These are phyloP conservation scores for Acleris cristana DNA, from an alignment of 2,888 invertebrate species.

Conservation along the genomic window DNA sequence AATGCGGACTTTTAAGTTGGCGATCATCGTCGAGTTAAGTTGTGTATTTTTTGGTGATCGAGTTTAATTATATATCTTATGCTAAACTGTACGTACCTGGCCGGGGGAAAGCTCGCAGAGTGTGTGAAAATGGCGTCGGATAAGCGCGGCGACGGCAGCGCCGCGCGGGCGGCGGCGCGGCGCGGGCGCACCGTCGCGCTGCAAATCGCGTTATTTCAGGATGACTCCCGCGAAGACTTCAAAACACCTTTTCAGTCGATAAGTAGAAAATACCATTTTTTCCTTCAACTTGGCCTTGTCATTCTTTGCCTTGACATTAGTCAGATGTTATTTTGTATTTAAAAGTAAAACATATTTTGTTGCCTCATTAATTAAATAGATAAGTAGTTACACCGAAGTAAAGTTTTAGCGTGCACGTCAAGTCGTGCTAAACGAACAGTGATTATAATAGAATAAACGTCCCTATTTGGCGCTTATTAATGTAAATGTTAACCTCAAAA, in stretches of 20 bases:
- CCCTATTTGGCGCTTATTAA: not conserved
- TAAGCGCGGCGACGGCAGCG: constrained; percentile 67
- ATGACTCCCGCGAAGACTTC: constrained; percentile 82
- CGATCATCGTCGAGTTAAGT: constrained; percentile 13
- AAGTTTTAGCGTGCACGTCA: no score
- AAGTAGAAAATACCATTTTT: constrained; percentile 38
- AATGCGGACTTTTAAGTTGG: constrained; percentile 37
- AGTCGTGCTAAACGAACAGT: no score
- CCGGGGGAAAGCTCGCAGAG: constrained; percentile 78
- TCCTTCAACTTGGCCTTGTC: constrained; percentile 10
- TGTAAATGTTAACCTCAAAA: constrained; percentile 10
- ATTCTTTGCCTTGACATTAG: constrained; percentile 25
- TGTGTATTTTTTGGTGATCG: constrained; percentile 38
- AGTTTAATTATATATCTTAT: constrained; percentile 23
- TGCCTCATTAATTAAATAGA: no score
- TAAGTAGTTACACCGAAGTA: no score
- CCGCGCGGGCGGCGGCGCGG: constrained; percentile 73
- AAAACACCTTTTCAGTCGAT: constrained; percentile 64
- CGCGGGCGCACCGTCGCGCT: constrained; percentile 64
- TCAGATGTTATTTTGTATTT: not conserved
- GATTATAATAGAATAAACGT: not conserved
- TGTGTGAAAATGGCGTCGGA: constrained; percentile 81
- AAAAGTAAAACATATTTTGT: not conserved
- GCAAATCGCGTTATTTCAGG: constrained; percentile 83
- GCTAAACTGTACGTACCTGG: constrained; percentile 67